Evolutionary conservation across 2,797 vertebrate species (phyloP), one percentile per base, ranked within the genome.

Genomic region (Sebastes diploproa): DNA sequence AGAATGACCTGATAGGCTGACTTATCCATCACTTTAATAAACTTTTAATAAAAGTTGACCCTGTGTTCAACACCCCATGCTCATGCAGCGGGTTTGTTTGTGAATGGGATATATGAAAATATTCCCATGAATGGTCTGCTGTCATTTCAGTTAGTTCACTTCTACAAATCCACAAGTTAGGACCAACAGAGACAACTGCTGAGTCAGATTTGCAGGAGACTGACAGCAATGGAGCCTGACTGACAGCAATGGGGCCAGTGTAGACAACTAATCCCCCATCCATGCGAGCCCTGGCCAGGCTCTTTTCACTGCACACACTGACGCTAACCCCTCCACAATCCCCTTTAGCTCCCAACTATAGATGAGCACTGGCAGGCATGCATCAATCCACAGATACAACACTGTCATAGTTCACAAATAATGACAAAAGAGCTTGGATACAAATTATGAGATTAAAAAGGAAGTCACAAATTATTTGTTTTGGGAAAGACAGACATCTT

Each of bases 201-300:
- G 93, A 93, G 90, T 93, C 93, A 92, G 90, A 72, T 46, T 86
- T 88, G 79, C 60, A 70, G 75, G 78, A 88, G 82, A 77, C 76
- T 64, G 86, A 84, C 78, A 71, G 85, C 80, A 50, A 78, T 32
- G 76, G 78, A 77, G 71, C 58, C 80, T 72, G 78, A 74, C 79
- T 55, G 82, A 80, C 69, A 78, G 88, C 88, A 61, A 81, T n/a
- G 86, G 80, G 83, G 75, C 56, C 81, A 68, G 92, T 92, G 80
- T 89, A 60, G 81, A 92, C 86, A 90, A 84, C 89, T 92, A 94
- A 94, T 94, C 93, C 92, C 83, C 77, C 62, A 59, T 80, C 82
- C 81, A 86, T 81, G 81, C 52, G n/a, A n/a, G 88, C 73, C 75
- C 64, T 38, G 62, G 61, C 72, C 18, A 55, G 72, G 67, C 79